Evolutionary conservation across 2,113 vertebrate species (phyloP).

Genomic region (Callithrix jacchus): DNA sequence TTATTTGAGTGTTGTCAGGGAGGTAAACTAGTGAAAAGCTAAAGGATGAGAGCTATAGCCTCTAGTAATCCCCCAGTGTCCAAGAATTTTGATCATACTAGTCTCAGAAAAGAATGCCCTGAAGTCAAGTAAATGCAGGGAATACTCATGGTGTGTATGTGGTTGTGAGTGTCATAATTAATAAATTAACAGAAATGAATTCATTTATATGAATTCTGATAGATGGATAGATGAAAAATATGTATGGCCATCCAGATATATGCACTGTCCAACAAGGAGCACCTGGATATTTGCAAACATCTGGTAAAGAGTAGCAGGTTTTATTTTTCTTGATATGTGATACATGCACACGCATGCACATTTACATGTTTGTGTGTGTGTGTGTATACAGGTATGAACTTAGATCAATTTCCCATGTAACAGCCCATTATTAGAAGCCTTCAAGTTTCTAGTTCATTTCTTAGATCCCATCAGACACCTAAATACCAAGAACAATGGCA

Average conservation of each 20-base stretch:
- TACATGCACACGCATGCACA: not conserved
- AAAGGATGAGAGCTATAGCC: not conserved
- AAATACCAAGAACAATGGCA: not conserved
- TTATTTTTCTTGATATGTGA: not conserved
- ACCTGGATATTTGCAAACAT: not conserved
- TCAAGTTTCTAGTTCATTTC: slow-evolving; percentile 15
- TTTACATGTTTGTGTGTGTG: not conserved
- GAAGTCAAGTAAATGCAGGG: not conserved
- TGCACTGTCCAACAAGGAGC: not conserved
- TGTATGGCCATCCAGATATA: not conserved
- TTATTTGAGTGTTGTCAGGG: not conserved
- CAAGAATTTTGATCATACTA: not conserved
- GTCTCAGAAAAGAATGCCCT: not conserved
- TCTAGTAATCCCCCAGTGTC: not conserved
- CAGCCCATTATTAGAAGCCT: not conserved
- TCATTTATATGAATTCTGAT: not conserved
- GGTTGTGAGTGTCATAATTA: not conserved
- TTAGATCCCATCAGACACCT: not conserved
- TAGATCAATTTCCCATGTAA: not conserved
- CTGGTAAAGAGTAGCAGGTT: not conserved
- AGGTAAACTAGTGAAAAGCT: not conserved
- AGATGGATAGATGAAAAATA: not conserved
- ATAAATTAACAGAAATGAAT: not conserved
- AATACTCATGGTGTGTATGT: not conserved
- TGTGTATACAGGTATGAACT: not conserved